phyloP scores from a whole-genome alignment of 2,113 vertebrate species.

The Pelusios castaneus region DNA sequence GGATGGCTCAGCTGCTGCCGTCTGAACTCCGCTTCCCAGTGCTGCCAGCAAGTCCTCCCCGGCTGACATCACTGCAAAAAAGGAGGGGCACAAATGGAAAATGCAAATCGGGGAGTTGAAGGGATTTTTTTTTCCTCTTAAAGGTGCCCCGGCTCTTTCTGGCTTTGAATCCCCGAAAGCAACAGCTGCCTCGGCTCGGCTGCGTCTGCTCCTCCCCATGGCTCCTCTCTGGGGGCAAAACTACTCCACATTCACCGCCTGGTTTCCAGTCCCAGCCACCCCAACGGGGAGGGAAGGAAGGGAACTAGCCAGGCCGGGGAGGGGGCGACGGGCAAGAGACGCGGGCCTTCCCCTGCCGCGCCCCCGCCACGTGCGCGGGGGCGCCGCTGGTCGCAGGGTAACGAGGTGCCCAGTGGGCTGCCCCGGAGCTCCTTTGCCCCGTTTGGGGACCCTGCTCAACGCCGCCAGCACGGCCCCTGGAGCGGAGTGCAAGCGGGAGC shows the following conservation, averaged over 20 bases:
- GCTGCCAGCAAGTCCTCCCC: conserved; percentile 53
- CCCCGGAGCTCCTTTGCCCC: too few relatives aligned
- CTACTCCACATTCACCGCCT: too few relatives aligned
- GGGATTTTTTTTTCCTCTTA: conserved; percentile 36
- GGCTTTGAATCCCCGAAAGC: conserved; percentile 16
- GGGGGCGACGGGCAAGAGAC: not conserved
- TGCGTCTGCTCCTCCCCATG: conserved; percentile 25
- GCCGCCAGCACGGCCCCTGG: too few relatives aligned
- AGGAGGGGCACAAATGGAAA: conserved; percentile 37
- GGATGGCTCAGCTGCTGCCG: conserved; percentile 38
- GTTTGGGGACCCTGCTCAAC: not conserved
- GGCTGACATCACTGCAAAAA: conserved; percentile 63
- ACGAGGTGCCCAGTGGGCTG: not conserved
- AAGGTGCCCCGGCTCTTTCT: conserved; percentile 26
- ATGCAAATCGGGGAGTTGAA: conserved; percentile 39
- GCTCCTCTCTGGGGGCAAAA: not conserved
- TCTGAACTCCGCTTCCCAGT: conserved; percentile 49
- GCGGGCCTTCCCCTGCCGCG: not conserved
- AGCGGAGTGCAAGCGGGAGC: not conserved
- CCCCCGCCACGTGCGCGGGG: not conserved
- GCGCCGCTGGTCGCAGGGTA: not conserved
- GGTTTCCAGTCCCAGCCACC: too few relatives aligned
- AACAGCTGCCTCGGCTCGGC: not conserved
- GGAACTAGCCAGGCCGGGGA: too few relatives aligned
- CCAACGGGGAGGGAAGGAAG: too few relatives aligned